Evolutionary conservation across 2,797 vertebrate species (phyloP).

Genomic region (Danio tinwini): DNA sequence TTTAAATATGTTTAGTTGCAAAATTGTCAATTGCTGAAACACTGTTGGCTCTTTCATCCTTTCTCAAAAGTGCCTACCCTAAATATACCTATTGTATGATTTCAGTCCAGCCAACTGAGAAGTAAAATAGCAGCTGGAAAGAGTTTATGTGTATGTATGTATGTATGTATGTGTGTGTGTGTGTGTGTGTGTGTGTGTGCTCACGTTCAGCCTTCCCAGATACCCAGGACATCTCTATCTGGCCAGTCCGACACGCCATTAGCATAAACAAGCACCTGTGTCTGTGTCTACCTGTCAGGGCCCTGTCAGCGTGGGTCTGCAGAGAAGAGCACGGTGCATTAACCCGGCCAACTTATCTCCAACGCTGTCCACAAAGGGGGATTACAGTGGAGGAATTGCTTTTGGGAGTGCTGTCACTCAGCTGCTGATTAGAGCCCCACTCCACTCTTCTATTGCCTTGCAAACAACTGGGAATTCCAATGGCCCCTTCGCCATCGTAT

Average conservation of each 20-base stretch:
- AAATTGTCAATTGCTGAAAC: too few species aligned
- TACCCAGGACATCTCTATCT: conserved; percentile 66
- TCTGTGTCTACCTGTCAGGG: conserved; percentile 65
- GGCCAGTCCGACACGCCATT: conserved; percentile 62
- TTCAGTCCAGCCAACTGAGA: not conserved
- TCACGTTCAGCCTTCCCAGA: conserved; percentile 19
- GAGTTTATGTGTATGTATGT: not conserved
- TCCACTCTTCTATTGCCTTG: conserved; percentile 62
- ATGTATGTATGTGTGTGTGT: too few species aligned
- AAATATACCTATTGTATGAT: not conserved
- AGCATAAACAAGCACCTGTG: conserved; percentile 69
- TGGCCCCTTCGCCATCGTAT: conserved; percentile 55
- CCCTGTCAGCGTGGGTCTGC: conserved; percentile 59
- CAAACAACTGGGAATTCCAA: conserved; percentile 66
- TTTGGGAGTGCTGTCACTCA: conserved; percentile 67
- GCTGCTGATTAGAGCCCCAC: conserved; percentile 61
- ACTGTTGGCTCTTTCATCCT: not conserved
- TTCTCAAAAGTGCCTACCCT: conserved; percentile 1
- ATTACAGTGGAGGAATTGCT: conserved; percentile 65
- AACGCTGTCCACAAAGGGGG: conserved; percentile 61
- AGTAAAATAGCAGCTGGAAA: not conserved
- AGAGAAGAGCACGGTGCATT: conserved; percentile 65
- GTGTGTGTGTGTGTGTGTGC: too few species aligned
- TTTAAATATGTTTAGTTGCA: too few species aligned
- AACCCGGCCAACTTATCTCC: conserved; percentile 67